Evolutionary conservation across 2,888 invertebrate genomes (phyloP), one percentile per base, ranked within the genome.

Genomic region (Macrostomum cliftonense): DNA sequence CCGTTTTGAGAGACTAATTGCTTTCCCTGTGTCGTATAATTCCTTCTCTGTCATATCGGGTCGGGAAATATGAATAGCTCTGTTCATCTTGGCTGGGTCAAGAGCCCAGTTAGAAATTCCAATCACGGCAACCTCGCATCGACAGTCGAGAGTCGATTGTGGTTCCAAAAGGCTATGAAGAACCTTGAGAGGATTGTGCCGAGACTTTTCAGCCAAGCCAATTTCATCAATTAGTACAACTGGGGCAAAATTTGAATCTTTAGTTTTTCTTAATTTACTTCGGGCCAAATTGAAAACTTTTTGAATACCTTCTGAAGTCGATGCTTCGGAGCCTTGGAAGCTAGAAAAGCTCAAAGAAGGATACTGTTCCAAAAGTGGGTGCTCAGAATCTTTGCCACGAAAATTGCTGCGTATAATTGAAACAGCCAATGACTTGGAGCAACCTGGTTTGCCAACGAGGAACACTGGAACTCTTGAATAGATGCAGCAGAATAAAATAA

Each of bases 31-130:
- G 42, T 56, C 53, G 44, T 46, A 54, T 4, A 60, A 47, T 37
- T 60, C 60, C 4, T 58, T 51, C 45, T 42, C 52, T 45, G 56
- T 57, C 56, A 58, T 58, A 16, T 59, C 59, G 42, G 60, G 58
- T 37, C 59, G 50, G 12, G 60, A 59, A 12, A 61, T 45, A 51
- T 58, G 59, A 14, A 61, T 57, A 38, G 57, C 62, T 53, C 62
- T 49, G 43, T 62, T 62, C 61, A 61, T 62, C 53, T 62, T 62
- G 11, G 62, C 60, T 11, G 61, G 58, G 56, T 62, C 61, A 11
- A 62, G 47, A 28, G 28, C 28, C 28, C 28, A 28, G 28, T 28
- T 28, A 7, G 28, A 28, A 28, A 28, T 28, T 28, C 28, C 54
- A 39, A 54, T 52, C 16, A 61, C 60, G 12, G 60, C 57, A 16